A percentile compares a stretch with the other conserved stretches of the same genome.
phyloP scores from a whole-genome alignment of 2,113 vertebrate species.

The Oryzias melastigma region DNA sequence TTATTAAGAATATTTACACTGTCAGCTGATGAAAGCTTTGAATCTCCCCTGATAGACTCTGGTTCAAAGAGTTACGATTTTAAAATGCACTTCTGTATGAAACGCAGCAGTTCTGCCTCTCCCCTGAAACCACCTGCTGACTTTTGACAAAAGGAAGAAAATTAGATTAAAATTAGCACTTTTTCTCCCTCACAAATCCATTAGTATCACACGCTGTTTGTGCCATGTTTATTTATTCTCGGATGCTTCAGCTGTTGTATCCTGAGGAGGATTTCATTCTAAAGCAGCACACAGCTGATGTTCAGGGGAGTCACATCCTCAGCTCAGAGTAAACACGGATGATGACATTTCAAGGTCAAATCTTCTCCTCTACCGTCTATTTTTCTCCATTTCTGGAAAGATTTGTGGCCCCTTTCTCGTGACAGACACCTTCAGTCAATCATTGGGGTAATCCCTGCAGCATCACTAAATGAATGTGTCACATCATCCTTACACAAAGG shows the following conservation, averaged over 20 bases:
- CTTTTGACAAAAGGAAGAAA: slow-evolving; percentile 36
- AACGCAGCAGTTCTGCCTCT: slow-evolving; percentile 32
- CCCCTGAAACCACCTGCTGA: slow-evolving; percentile 40
- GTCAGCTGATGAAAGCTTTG: slow-evolving; percentile 32
- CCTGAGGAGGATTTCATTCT: slow-evolving; percentile 11
- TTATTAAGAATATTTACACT: slow-evolving; percentile 48
- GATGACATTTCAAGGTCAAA: slow-evolving; percentile 13
- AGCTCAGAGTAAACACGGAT: slow-evolving; percentile 4
- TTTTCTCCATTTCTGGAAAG: slow-evolving; percentile 26
- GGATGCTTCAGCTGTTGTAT: slow-evolving; percentile 20
- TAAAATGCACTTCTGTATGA: slow-evolving; percentile 45
- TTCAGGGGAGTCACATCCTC: neutral
- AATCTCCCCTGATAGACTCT: slow-evolving; percentile 27
- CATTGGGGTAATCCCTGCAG: slow-evolving; percentile 29
- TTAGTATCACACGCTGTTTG: slow-evolving; percentile 1
- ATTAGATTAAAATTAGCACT: slow-evolving; percentile 1
- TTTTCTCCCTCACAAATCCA: too few relatives aligned
- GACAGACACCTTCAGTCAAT: slow-evolving; percentile 33
- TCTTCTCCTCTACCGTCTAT: slow-evolving; percentile 16
- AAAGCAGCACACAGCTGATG: slow-evolving; percentile 9
- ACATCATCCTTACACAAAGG: slow-evolving; percentile 26
- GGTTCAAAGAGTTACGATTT: slow-evolving; percentile 48
- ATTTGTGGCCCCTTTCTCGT: slow-evolving; percentile 23
- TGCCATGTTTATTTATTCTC: slow-evolving; percentile 24
- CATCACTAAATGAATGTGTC: slow-evolving; percentile 41